phyloP scores from a whole-genome alignment of 2,797 vertebrate genomes.

The Melanotaenia boesemani region DNA sequence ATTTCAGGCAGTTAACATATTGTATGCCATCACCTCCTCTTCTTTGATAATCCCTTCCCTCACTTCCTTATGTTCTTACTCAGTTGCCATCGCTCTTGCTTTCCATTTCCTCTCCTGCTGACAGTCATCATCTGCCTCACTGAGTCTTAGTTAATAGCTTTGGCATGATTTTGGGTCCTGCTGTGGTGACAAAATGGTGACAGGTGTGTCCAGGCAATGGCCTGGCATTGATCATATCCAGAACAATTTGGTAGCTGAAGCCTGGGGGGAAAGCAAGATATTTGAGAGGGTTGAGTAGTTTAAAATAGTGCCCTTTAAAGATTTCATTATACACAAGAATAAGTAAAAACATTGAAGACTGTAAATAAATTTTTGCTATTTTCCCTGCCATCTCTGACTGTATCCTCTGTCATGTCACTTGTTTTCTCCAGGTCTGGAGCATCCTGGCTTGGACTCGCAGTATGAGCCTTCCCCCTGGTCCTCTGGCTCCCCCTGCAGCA shows the following conservation, averaged over 20 bases:
- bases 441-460: constrained; percentile 91
- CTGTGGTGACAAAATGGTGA: constrained; percentile 81
- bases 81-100: constrained; percentile 30
- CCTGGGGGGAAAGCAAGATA: constrained; percentile 22
- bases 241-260: constrained; percentile 50
- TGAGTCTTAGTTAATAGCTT: constrained; percentile 54
- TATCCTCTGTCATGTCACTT: background rate
- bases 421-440: constrained; percentile 88
- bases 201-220: constrained; percentile 65
- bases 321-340: background rate
- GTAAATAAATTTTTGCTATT: background rate
- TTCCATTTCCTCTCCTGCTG: constrained; percentile 33
- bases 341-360: background rate
- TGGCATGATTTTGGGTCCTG: constrained; percentile 70
- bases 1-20: constrained; percentile 9
- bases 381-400: background rate
- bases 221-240: constrained; percentile 60
- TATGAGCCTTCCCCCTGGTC: constrained; percentile 97
- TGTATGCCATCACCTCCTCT: constrained; percentile 1
- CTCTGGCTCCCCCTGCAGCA: constrained; percentile 91
- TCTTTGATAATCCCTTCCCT: background rate
- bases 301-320: background rate
- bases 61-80: constrained; percentile 19
- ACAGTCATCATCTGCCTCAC: constrained; percentile 40
- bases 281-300: constrained; percentile 4